Conservation (phyloP, 2,888 invertebrate species). For the Diarsia brunnea region DNA sequence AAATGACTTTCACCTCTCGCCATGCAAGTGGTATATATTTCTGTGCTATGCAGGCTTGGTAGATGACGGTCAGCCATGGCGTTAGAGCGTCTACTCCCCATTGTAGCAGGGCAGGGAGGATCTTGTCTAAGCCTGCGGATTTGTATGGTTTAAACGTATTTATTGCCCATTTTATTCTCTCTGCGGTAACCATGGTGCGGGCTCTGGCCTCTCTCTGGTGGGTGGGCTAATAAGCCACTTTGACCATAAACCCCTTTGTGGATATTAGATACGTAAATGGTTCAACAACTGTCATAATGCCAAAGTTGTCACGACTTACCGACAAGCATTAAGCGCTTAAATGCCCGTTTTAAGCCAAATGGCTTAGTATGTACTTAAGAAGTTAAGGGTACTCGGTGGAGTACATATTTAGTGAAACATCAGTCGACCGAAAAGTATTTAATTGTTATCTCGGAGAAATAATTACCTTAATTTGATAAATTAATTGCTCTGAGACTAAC, state of each 20-base stretch:
- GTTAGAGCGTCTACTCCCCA: no score
- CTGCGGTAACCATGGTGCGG: no score
- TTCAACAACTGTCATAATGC: constrained; percentile 22
- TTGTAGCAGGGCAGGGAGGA: no score
- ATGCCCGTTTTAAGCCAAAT: constrained; percentile 26
- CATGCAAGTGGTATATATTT: no score
- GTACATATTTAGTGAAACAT: constrained; percentile 8
- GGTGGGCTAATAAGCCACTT: neutral
- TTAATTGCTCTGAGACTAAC: neutral
- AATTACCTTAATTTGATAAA: constrained; percentile 6
- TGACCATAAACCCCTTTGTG: constrained; percentile 10
- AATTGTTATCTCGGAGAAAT: constrained; percentile 17
- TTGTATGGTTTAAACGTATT: no score
- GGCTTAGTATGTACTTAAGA: constrained; percentile 14
- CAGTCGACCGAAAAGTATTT: neutral
- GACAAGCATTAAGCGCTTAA: constrained; percentile 22
- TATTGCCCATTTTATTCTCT: no score
- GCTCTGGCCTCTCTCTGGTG: no score
- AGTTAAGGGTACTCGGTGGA: neutral
- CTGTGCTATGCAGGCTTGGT: no score
- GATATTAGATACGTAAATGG: constrained; percentile 22
- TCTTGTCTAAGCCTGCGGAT: no score
- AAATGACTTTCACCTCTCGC: no score
- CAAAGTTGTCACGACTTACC: constrained; percentile 30
- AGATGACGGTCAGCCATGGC: no score